A percentile compares a stretch with the other conserved stretches of the same genome.
Conservation (phyloP, 1,140 invertebrate species). For the Himalopsyche phryganea region DNA sequence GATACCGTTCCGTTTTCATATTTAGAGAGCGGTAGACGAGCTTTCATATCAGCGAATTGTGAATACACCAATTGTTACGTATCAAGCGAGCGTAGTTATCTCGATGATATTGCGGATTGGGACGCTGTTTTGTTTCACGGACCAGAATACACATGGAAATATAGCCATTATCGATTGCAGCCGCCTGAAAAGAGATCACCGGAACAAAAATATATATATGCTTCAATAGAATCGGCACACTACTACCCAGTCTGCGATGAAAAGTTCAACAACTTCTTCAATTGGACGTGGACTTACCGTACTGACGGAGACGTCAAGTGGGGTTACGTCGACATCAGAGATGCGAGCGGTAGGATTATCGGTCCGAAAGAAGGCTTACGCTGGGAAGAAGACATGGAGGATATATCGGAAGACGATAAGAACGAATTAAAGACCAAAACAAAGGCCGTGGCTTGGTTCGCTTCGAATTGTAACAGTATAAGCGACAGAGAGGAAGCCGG, state of each 20-base stretch:
- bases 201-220: slow-evolving; percentile 51
- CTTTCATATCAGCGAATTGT: slow-evolving; percentile 42
- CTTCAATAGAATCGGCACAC: slow-evolving; percentile 51
- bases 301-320: slow-evolving; percentile 52
- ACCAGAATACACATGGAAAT: slow-evolving; percentile 34
- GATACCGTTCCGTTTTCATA: slow-evolving; percentile 14
- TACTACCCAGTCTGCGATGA: slow-evolving; percentile 41
- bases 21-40: slow-evolving; percentile 34
- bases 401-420: slow-evolving; percentile 37
- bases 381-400: slow-evolving; percentile 40
- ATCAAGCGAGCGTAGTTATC: slow-evolving; percentile 38
- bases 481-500: slow-evolving; percentile 59
- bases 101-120: slow-evolving; percentile 42
- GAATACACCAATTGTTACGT: slow-evolving; percentile 42
- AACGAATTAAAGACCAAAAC: slow-evolving; percentile 39
- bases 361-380: slow-evolving; percentile 41
- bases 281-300: slow-evolving; percentile 61
- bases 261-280: slow-evolving; percentile 50
- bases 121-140: slow-evolving; percentile 49
- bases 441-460: slow-evolving; percentile 62
- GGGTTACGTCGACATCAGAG: slow-evolving; percentile 48
- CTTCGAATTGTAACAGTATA: slow-evolving; percentile 60
- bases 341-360: slow-evolving; percentile 33
- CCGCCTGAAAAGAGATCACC: slow-evolving; percentile 30
- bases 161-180: neutral